A percentile compares a stretch with the other conserved stretches of the same genome.
Conservation (phyloP, 2,888 invertebrate genomes). For the Scaptomyza cyrtandrae region DNA sequence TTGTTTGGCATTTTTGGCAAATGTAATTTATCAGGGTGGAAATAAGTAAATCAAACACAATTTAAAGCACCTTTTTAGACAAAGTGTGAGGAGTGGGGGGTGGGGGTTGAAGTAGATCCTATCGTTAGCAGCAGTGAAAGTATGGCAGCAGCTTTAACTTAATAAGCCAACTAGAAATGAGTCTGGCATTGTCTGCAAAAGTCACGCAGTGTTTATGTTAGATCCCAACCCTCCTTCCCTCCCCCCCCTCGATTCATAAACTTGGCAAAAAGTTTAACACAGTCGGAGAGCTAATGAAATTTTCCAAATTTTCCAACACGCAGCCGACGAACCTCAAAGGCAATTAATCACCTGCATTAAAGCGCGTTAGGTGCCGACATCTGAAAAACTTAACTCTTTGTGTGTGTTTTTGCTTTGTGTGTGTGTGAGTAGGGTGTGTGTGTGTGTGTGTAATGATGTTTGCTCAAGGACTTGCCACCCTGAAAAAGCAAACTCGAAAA, state of each 20-base stretch:
- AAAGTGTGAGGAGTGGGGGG: background rate
- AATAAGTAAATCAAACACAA: conserved; percentile 81
- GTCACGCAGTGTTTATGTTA: conserved; percentile 55
- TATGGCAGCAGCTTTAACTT: conserved; percentile 64
- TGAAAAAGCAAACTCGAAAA: conserved; percentile 28
- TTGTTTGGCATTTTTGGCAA: conserved; percentile 47
- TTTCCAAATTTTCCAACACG: conserved; percentile 73
- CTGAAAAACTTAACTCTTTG: conserved; percentile 44
- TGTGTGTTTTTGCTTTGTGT: conserved; percentile 27
- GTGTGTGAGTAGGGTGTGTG: conserved; percentile 23
- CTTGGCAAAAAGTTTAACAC: conserved; percentile 44
- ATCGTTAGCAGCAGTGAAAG: conserved; percentile 42
- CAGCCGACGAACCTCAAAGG: conserved; percentile 75
- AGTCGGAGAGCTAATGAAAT: conserved; percentile 63
- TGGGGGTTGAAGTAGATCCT: background rate
- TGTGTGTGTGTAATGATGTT: conserved; percentile 59
- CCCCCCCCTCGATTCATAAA: conserved; percentile 10
- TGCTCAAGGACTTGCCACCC: conserved; percentile 48
- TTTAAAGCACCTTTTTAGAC: conserved; percentile 65
- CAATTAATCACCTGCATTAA: conserved; percentile 80
- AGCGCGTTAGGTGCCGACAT: conserved; percentile 71
- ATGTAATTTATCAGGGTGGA: conserved; percentile 80
- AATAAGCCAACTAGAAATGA: conserved; percentile 69
- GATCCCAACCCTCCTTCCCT: background rate
- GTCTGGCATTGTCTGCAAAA: conserved; percentile 66